Percentiles rank a stretch among this genome's conserved stretches.
Evolutionary conservation across 2,113 vertebrate genomes (phyloP).

Genomic region (Choloepus hoffmanni): DNA sequence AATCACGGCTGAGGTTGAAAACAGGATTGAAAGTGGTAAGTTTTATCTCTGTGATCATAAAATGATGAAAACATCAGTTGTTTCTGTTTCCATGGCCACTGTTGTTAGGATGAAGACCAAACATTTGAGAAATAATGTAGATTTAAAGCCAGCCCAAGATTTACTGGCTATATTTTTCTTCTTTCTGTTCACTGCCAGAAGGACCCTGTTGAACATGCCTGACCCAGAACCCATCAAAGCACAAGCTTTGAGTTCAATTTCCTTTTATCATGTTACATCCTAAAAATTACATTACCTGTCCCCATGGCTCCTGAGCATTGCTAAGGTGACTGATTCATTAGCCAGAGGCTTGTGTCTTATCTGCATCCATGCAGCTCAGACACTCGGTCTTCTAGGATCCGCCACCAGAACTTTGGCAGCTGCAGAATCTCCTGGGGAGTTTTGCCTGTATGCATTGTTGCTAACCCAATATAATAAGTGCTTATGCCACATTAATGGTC

Average conservation of each 20-base stretch:
- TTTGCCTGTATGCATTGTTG: neutral
- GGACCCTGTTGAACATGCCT: neutral
- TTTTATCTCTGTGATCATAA: conserved; percentile 48
- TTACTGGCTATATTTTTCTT: conserved; percentile 44
- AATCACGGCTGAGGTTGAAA: conserved; percentile 60
- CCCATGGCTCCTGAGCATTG: neutral
- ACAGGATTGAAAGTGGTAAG: conserved; percentile 75
- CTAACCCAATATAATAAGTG: neutral
- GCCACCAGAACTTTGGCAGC: conserved; percentile 2
- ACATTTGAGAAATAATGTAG: conserved; percentile 33
- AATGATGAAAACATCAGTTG: conserved; percentile 34
- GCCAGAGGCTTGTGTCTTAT: conserved; percentile 44
- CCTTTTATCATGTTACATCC: conserved; percentile 59
- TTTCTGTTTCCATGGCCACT: conserved; percentile 19
- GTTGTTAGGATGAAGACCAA: conserved; percentile 39
- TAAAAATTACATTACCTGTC: conserved; percentile 51
- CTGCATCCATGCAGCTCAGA: neutral
- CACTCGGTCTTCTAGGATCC: neutral
- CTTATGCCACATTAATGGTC: neutral
- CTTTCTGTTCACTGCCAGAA: conserved; percentile 23
- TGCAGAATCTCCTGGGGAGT: conserved; percentile 11
- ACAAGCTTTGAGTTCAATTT: conserved; percentile 64
- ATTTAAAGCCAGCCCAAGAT: conserved; percentile 46
- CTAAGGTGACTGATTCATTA: conserved; percentile 52
- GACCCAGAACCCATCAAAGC: conserved; percentile 45